Percentiles rank a stretch among this genome's conserved stretches.
Evolutionary conservation across 92 coral and sea anemone genomes (phyloP).

Genomic region (Parazoanthus swiftii): DNA sequence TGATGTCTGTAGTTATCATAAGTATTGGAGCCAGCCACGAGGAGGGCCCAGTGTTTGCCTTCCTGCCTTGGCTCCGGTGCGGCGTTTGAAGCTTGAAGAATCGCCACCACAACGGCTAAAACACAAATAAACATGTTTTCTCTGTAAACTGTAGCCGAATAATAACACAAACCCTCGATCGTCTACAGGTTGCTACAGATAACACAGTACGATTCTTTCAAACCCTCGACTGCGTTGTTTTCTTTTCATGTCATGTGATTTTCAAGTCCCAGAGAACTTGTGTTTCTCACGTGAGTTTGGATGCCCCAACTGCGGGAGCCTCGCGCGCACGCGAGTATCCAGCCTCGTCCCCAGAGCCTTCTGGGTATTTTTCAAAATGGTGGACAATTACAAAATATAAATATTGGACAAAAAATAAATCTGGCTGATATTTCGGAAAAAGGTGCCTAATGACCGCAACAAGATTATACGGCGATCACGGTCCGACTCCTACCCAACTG

Average conservation of each 20-base stretch:
- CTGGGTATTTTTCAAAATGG: too few species aligned
- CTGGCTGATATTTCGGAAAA: too few species aligned
- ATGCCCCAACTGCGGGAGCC: too few species aligned
- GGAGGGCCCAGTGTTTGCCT: constrained; percentile 87
- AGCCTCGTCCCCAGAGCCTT: too few species aligned
- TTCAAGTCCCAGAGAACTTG: background rate
- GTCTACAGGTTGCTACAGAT: background rate
- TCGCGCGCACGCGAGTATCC: too few species aligned
- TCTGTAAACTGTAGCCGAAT: background rate
- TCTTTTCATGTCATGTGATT: background rate
- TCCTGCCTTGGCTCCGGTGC: constrained; percentile 16
- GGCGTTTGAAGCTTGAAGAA: constrained; percentile 12
- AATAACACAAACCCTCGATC: background rate
- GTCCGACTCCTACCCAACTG: too few species aligned
- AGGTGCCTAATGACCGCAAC: too few species aligned
- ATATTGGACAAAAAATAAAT: too few species aligned
- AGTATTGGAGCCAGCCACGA: constrained; percentile 81
- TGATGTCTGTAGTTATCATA: constrained; percentile 93
- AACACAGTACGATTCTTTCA: background rate
- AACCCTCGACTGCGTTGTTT: background rate
- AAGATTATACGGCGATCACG: too few species aligned
- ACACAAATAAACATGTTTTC: constrained; percentile 6
- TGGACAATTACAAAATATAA: too few species aligned
- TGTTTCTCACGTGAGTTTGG: background rate
- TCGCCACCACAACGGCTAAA: background rate